Evolutionary conservation across 2,888 invertebrate species (phyloP).

Genomic region (Hypolimnas misippus): DNA sequence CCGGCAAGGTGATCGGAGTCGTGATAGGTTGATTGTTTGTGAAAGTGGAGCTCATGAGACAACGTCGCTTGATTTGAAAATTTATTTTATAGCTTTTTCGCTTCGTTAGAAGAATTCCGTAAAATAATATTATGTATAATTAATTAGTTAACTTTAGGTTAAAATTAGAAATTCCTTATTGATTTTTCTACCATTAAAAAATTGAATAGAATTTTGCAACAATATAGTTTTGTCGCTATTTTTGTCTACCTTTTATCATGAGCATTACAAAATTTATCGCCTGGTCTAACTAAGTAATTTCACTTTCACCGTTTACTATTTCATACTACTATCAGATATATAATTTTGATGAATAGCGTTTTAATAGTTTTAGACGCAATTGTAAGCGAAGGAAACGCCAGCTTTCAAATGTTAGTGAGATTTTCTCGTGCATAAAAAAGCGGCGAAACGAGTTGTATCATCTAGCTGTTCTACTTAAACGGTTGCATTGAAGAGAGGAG

Average conservation of each 20-base stretch:
- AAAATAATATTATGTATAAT: neutral
- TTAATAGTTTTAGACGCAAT: slow-evolving; percentile 21
- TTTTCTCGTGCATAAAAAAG: slow-evolving; percentile 54
- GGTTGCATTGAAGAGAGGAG: slow-evolving; percentile 62
- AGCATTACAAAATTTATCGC: neutral
- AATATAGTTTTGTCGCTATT: neutral
- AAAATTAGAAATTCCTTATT: neutral
- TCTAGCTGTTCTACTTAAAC: slow-evolving; percentile 56
- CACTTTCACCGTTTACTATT: neutral
- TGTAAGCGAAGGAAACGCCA: slow-evolving; percentile 29
- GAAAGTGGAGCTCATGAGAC: slow-evolving; percentile 52
- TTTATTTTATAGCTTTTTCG: neutral
- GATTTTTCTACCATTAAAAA: neutral
- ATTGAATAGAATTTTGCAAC: neutral
- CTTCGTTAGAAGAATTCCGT: neutral
- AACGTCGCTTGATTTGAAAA: neutral
- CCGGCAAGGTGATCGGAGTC: slow-evolving; percentile 51
- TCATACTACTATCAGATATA: slow-evolving; percentile 7
- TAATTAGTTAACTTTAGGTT: neutral
- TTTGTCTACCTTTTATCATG: neutral
- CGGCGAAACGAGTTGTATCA: slow-evolving; percentile 52
- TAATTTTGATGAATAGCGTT: slow-evolving; percentile 11
- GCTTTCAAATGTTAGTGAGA: slow-evolving; percentile 40
- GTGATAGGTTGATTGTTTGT: slow-evolving; percentile 66
- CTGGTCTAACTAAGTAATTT: neutral